Base-by-base conservation (phyloP, 2,113 vertebrate genomes). In the Burhinus bistriatus region DNA sequence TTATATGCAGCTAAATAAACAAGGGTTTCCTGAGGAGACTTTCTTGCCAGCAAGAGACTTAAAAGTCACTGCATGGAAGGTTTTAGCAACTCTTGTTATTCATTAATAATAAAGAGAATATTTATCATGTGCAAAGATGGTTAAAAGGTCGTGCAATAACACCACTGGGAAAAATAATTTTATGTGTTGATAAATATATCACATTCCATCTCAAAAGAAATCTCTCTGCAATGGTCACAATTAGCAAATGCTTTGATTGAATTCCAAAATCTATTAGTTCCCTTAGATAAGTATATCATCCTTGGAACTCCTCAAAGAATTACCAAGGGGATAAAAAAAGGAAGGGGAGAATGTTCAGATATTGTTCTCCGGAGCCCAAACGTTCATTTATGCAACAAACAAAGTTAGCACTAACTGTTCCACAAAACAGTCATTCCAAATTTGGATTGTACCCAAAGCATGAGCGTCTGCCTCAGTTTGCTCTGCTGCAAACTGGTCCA, bases 71-170 rank as follows among this genome's bases (percentile, higher is more conserved):
- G 21, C 32, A 82, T n/a, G 4, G 55, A 95, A 91, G 9, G 6
- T 8, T 89, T 93, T 82, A 87, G n/a, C 30, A 71, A 69, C 12
- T 49, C 61, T 69, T 90, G 23, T 44, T 84, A 71, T 83, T 82
- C 57, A 72, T 80, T 90, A 94, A 85, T 32, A 92, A 38, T 32
- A 83, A 76, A 71, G 54, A 83, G 65, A 93, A 77, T 77, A 85
- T 89, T 89, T 94, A 85, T 87, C 44, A 22, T 11, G 3, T 55
- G 9, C 71, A 76, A 94, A 81, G 59, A 25, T 0, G 2, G 44
- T 61, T 94, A 88, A 95, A 92, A 94, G 76, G 93, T 96, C 83
- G 2, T 81, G 32, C 38, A 73, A 66, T 58, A 91, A 61, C 44
- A 30, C 78, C 85, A 29, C 58, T 42, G 78, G 85, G 85, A 90